Percentiles rank a stretch among this genome's conserved stretches.
phyloP scores from a whole-genome alignment of 2,113 vertebrate genomes.

The Pollachius pollachius region DNA sequence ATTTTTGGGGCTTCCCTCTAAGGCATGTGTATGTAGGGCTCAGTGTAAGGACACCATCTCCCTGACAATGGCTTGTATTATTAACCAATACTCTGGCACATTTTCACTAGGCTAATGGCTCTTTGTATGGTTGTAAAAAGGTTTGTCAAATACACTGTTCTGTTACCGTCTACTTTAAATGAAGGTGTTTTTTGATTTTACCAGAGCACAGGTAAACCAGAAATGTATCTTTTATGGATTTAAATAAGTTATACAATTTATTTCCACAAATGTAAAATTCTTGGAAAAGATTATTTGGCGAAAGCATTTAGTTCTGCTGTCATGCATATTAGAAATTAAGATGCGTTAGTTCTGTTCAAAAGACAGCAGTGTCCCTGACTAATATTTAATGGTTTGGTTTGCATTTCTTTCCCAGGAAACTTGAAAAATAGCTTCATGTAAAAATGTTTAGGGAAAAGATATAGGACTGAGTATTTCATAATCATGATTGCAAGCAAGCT shows the following conservation, averaged over 20 bases:
- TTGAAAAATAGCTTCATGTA: not conserved
- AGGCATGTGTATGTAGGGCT: constrained; percentile 32
- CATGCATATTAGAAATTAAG: not conserved
- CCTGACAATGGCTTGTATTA: constrained; percentile 34
- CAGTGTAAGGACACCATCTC: constrained; percentile 17
- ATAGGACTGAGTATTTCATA: not conserved
- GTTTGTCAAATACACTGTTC: constrained; percentile 52
- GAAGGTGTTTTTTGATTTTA: constrained; percentile 46
- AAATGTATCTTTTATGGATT: constrained; percentile 34
- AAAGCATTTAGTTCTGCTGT: constrained; percentile 2
- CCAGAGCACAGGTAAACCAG: constrained; percentile 43
- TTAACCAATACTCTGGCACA: constrained; percentile 35
- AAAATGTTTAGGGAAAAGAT: not conserved
- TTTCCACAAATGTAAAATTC: constrained; percentile 32
- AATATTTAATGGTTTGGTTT: not conserved
- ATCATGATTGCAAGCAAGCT: constrained; percentile 22
- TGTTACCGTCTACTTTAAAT: constrained; percentile 53
- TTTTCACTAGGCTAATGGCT: constrained; percentile 16
- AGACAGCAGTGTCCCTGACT: not conserved
- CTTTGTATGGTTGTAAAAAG: constrained; percentile 51
- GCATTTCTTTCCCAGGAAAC: not conserved
- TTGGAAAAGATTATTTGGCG: constrained; percentile 3
- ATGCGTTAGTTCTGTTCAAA: not conserved
- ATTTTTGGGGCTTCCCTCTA: constrained; percentile 36
- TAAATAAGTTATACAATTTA: constrained; percentile 38